phyloP scores from a whole-genome alignment of 2,113 vertebrate genomes.

The Sylvicapra grimmia region DNA sequence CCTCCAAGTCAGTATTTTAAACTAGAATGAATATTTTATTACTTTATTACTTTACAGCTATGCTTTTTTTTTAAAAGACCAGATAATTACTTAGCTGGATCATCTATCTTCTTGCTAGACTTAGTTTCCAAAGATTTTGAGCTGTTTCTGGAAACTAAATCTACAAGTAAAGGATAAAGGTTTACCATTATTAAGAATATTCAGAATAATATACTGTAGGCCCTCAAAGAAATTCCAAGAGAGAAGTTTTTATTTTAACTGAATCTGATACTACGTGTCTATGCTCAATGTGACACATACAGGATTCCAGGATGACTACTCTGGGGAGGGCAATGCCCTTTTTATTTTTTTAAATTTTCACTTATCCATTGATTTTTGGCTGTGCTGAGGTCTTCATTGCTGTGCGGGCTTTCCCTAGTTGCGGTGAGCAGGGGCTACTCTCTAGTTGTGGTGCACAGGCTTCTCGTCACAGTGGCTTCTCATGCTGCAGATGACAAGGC shows the following conservation, averaged over 20 bases:
- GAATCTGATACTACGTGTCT: background rate
- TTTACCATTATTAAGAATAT: background rate
- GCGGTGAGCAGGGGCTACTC: background rate
- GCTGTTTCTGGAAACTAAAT: conserved; percentile 10
- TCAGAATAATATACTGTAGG: background rate
- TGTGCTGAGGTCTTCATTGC: background rate
- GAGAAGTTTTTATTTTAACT: background rate
- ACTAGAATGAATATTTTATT: background rate
- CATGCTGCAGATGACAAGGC: background rate
- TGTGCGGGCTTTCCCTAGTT: background rate
- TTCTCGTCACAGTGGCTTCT: background rate
- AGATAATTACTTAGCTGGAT: background rate
- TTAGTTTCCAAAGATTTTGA: background rate
- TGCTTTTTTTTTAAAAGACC: background rate
- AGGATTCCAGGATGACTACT: background rate
- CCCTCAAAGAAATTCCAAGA: background rate
- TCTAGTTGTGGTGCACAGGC: background rate
- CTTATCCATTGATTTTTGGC: background rate
- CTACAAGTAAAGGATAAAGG: background rate
- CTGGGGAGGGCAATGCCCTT: background rate
- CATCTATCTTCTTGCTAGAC: background rate
- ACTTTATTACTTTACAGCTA: background rate
- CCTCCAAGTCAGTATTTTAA: background rate
- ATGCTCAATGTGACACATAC: background rate
- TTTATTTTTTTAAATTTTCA: background rate